Conservation (phyloP, 2,797 vertebrate species). For the Trachurus trachurus region DNA sequence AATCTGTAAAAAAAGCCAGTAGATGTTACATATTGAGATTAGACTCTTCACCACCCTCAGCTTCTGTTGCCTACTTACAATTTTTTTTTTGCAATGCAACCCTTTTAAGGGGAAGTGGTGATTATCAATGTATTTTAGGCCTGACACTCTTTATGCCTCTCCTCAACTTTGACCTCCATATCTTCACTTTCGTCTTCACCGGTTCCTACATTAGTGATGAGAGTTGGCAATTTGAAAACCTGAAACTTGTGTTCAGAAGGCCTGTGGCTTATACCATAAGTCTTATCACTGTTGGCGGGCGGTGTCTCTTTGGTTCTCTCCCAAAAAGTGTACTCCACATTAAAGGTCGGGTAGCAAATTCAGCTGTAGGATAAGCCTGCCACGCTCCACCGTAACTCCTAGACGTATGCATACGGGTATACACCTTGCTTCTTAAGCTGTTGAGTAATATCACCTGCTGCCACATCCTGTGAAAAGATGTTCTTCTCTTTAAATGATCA, state of each 20-base stretch:
- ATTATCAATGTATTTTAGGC: background rate
- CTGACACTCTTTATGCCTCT: background rate
- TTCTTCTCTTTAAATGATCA: constrained; percentile 17
- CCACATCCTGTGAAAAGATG: constrained; percentile 33
- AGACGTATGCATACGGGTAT: constrained; percentile 26
- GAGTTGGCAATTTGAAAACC: constrained; percentile 13
- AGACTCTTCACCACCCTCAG: too few relatives aligned
- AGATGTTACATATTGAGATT: too few relatives aligned
- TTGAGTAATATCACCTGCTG: constrained; percentile 22
- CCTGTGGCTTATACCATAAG: background rate
- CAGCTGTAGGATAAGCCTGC: constrained; percentile 22
- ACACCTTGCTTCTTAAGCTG: constrained; percentile 22
- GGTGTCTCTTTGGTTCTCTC: background rate
- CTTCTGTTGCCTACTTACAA: too few relatives aligned
- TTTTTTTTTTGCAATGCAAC: background rate
- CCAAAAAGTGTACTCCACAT: background rate
- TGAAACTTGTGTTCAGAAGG: background rate
- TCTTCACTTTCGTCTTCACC: background rate
- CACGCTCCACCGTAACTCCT: background rate
- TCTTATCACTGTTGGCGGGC: background rate
- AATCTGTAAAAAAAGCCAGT: too few relatives aligned
- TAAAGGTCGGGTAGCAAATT: constrained; percentile 14
- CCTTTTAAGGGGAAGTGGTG: background rate
- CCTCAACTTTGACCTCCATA: background rate
- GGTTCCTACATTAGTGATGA: background rate